Base-by-base conservation (phyloP, 2,113 vertebrate species). In the Cyanocitta stelleri region DNA sequence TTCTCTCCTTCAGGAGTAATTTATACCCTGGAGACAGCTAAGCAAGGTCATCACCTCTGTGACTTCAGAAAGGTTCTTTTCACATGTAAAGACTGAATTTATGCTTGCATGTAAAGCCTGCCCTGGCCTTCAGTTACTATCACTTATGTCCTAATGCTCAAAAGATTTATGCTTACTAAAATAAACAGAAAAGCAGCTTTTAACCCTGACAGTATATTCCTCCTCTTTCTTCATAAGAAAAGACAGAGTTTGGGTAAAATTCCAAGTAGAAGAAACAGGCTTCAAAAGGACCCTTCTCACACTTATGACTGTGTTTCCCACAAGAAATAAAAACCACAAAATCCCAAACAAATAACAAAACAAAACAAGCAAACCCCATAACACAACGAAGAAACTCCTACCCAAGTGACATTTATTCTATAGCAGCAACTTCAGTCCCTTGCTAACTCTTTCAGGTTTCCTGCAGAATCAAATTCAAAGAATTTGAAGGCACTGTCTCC, bases 331-430 rank as follows among this genome's bases (percentile, higher is more conserved):
- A 68, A 75, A 3, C 0, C 8, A 68, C 13, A 68, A 19, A 55
- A 41, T 26, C 21, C 30, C 24, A 55, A 61, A 48, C 11, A 68
- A 18, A n/a, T 46, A 54, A 30, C 11, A 48, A 54, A 77, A 55
- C 2, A 49, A 33, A n/a, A 6, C 16, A 55, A 80, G 15, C 12
- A 30, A 46, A 11, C 7, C 3, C 27, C 26, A 10, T 8, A 79
- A 48, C 3, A 63, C 30, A 39, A 67, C 0, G 0, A 37, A 29
- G 19, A 43, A 49, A 35, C 1, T 1, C 13, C 16, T 13, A 52
- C 9, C 5, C 9, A 35, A 32, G 27, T 43, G 26, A 24, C 5
- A n/a, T 14, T 61, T 18, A 18, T 41, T 59, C 4, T 19, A 8
- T 19, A 72, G 26, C 10, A 73, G n/a, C 22, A 59, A n/a, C 24